phyloP scores from a whole-genome alignment of 2,888 invertebrate genomes.

The Microplitis manilae region DNA sequence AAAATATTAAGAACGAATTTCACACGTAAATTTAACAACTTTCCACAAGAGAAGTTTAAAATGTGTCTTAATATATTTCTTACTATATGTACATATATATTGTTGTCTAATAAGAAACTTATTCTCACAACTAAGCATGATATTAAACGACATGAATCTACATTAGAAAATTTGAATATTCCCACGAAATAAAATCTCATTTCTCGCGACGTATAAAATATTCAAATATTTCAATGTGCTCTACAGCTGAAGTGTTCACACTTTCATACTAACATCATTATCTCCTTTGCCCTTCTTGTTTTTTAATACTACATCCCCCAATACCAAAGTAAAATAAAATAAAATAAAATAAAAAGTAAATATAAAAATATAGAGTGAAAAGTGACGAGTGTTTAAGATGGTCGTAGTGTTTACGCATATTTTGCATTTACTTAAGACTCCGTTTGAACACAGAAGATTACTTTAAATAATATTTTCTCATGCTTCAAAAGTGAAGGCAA shows the following conservation, averaged over 20 bases:
- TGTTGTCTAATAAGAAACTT: constrained; percentile 14
- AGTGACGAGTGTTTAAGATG: constrained; percentile 14
- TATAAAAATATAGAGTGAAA: not conserved
- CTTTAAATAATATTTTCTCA: constrained; percentile 61
- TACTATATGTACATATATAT: not conserved
- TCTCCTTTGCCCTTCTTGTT: not conserved
- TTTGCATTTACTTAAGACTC: constrained; percentile 62
- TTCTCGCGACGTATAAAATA: constrained; percentile 26
- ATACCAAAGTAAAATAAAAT: not conserved
- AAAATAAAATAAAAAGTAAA: not conserved
- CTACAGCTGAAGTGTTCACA: not conserved
- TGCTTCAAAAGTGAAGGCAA: constrained; percentile 25
- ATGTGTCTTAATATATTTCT: not conserved
- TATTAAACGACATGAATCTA: constrained; percentile 13
- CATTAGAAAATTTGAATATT: constrained; percentile 6
- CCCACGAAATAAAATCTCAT: constrained; percentile 20
- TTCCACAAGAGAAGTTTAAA: not conserved
- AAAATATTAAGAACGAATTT: not conserved
- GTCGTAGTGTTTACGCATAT: constrained; percentile 44
- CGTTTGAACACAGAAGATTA: constrained; percentile 62
- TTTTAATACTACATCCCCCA: not conserved
- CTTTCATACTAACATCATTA: not conserved
- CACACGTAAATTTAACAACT: not conserved
- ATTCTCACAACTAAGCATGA: constrained; percentile 15
- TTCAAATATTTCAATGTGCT: constrained; percentile 16